A percentile compares a stretch with the other conserved stretches of the same genome.
Conservation (phyloP, 1,140 invertebrate genomes). For the Pomacea maculata region DNA sequence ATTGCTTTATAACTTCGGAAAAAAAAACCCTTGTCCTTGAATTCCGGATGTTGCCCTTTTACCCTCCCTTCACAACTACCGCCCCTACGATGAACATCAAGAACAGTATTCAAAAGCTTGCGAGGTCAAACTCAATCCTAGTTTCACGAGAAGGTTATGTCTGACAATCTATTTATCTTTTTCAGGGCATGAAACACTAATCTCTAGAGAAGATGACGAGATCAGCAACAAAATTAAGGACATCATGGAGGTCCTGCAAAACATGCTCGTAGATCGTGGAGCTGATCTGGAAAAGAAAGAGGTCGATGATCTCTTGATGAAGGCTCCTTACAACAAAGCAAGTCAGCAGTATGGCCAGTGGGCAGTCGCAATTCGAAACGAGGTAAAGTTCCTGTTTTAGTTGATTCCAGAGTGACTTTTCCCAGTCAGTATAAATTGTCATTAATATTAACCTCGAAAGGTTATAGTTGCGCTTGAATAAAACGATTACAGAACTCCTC, state of each 20-base stretch:
- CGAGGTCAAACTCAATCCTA: background rate
- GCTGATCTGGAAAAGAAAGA: slow-evolving; percentile 2
- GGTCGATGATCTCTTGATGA: background rate
- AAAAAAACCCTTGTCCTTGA: background rate
- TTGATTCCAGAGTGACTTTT: background rate
- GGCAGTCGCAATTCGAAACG: slow-evolving; percentile 21
- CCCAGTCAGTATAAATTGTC: background rate
- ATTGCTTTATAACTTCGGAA: no score
- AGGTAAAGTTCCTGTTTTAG: slow-evolving; percentile 7
- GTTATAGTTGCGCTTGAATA: background rate
- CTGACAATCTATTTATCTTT: background rate
- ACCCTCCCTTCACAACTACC: background rate
- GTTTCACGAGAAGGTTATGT: background rate
- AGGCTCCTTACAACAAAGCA: slow-evolving; percentile 9
- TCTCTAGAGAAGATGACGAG: slow-evolving; percentile 4
- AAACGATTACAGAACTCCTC: no score
- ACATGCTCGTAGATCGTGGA: background rate
- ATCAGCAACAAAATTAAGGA: slow-evolving; percentile 7
- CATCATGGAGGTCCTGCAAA: background rate
- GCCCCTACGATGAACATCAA: background rate
- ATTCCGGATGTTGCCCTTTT: background rate
- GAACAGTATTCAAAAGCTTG: background rate
- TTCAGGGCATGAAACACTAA: background rate
- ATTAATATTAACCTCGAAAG: background rate
- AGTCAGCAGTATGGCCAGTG: slow-evolving; percentile 33